phyloP scores from a whole-genome alignment of 2,113 vertebrate species.

The Ellobius talpinus region DNA sequence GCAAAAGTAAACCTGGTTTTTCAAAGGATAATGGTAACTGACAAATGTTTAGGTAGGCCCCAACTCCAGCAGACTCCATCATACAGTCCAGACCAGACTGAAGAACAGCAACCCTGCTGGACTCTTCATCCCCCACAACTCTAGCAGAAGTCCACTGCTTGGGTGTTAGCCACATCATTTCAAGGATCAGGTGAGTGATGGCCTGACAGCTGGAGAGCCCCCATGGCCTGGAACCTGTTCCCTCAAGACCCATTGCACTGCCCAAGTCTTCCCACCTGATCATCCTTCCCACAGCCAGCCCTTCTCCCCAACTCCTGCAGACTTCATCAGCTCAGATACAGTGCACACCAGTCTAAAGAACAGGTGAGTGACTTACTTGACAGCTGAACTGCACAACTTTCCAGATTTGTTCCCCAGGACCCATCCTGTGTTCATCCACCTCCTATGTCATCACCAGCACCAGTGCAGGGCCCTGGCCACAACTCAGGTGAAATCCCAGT shows the following conservation, averaged over 20 bases:
- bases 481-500: not conserved
- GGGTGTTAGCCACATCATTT: not conserved
- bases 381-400: no score
- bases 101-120: not conserved
- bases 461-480: not conserved
- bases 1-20: not conserved
- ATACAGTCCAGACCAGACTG: not conserved
- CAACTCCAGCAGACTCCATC: not conserved
- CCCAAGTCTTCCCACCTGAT: not conserved
- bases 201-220: not conserved
- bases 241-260: not conserved
- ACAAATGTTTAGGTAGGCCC: not conserved
- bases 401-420: no score
- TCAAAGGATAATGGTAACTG: not conserved
- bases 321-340: not conserved
- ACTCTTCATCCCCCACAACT: no score
- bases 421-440: not conserved
- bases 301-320: not conserved
- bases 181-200: not conserved
- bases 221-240: not conserved
- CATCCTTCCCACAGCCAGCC: not conserved
- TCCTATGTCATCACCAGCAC: not conserved
- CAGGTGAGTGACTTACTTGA: no score
- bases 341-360: no score
- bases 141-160: not conserved